phyloP scores from a whole-genome alignment of 2,113 vertebrate genomes.

The Etheostoma spectabile region DNA sequence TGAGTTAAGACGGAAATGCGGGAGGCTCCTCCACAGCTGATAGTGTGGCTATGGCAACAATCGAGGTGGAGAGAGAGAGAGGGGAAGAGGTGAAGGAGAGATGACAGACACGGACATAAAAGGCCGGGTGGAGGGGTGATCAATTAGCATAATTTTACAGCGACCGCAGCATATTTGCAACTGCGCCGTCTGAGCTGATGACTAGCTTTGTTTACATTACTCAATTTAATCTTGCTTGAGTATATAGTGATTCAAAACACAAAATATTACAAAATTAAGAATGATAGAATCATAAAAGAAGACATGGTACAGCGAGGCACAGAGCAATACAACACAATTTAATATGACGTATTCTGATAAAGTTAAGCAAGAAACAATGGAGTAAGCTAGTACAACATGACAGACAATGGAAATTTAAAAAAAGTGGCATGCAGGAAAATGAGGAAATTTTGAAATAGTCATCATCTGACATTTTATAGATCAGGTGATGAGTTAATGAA shows the following conservation, averaged over 20 bases:
- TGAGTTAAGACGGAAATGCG: conserved; percentile 45
- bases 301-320: background rate
- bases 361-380: background rate
- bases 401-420: background rate
- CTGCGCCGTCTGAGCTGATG: background rate
- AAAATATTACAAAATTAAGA: too few species aligned
- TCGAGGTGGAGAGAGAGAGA: conserved; percentile 17
- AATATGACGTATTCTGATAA: too few species aligned
- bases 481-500: background rate
- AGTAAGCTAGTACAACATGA: background rate
- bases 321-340: too few species aligned
- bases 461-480: background rate
- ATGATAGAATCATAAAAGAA: background rate
- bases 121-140: background rate
- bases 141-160: background rate
- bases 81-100: conserved; percentile 15
- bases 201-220: background rate
- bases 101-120: background rate
- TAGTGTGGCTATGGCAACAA: conserved; percentile 61
- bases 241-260: background rate
- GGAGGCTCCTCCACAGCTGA: conserved; percentile 38
- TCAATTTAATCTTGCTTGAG: background rate
- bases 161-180: background rate
- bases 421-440: background rate
- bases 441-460: background rate